Evolutionary conservation across 2,797 vertebrate genomes (phyloP).

Genomic region (Hemitrygon akajei): DNA sequence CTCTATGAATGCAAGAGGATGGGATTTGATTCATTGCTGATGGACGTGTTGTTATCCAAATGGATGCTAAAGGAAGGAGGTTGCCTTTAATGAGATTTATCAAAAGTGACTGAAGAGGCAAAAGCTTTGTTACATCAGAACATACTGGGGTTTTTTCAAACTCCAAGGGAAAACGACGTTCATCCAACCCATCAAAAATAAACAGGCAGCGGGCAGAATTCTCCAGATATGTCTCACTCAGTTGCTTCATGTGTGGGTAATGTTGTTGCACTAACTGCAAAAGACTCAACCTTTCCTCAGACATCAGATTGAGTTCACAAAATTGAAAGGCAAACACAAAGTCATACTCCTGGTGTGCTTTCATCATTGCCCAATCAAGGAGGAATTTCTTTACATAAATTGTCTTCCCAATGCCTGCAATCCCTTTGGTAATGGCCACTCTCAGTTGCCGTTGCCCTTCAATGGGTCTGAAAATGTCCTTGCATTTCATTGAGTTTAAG

Average conservation of each 20-base stretch:
- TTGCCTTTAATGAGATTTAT: conserved; percentile 60
- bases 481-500: conserved; percentile 37
- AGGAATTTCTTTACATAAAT: conserved; percentile 52
- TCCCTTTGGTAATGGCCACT: conserved; percentile 55
- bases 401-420: conserved; percentile 55
- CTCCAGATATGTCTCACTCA: conserved; percentile 46
- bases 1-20: conserved; percentile 44
- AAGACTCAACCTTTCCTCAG: conserved; percentile 45
- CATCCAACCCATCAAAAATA: conserved; percentile 59
- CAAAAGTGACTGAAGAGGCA: conserved; percentile 49
- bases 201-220: conserved; percentile 49
- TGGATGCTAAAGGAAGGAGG: conserved; percentile 48
- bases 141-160: conserved; percentile 51
- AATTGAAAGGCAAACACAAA: conserved; percentile 58
- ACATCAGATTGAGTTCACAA: conserved; percentile 45
- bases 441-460: conserved; percentile 40
- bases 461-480: conserved; percentile 45
- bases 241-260: conserved; percentile 44
- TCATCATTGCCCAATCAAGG: conserved; percentile 55
- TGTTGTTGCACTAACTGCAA: conserved; percentile 47
- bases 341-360: conserved; percentile 56
- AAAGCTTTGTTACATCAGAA: conserved; percentile 40
- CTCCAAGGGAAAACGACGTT: conserved; percentile 50
- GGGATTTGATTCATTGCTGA: conserved; percentile 53
- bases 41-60: conserved; percentile 60